Evolutionary conservation across 2,113 vertebrate genomes (phyloP), one percentile per base, ranked within the genome.

Genomic region (Pycnonotus jocosus): DNA sequence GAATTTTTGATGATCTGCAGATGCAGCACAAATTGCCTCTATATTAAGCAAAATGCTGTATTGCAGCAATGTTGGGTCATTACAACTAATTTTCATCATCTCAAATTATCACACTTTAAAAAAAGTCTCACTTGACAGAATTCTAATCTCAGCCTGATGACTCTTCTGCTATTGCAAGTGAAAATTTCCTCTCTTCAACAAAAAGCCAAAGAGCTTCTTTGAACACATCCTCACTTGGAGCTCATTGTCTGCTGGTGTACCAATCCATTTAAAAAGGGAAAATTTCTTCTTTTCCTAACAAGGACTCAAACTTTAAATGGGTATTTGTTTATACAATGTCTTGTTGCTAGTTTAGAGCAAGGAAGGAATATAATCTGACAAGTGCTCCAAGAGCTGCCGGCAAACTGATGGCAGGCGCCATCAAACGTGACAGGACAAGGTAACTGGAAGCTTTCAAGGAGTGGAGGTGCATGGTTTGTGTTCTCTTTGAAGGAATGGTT

Each of bases 1-100:
- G 60, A 95, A 83, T 95, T 90, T 97, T 66, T 74, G 68, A 80
- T 18, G 2, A 58, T 73, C 58, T 92, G 86, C 87, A 92, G 56
- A 91, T 70, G 77, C 88, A 92, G 82, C 92, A 93, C 68, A 86
- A 86, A 85, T 45, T 90, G 66, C 25, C 40, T 88, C 90, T 95
- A 42, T 73, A 90, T 96, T 86, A 91, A 96, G 93, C 82, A 90
- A 56, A 93, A 80, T 51, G 68, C 81, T 91, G 68, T 92, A 27
- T 14, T 74, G 79, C 90, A 92, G 82, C 64, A 80, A 7, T 37
- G 44, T 30, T 93, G 74, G 88, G 81, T 94, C 74, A 66, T 94
- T 80, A 77, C 66, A 56, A 88, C 68, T 74, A 27, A 94, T 94
- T 90, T 95, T 83, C 88, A 86, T 90, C 81, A 92, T 88, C 83